These are phyloP conservation scores for Salvelinus fontinalis DNA, from an alignment of 2,113 vertebrate species.

Conservation along the genomic window DNA sequence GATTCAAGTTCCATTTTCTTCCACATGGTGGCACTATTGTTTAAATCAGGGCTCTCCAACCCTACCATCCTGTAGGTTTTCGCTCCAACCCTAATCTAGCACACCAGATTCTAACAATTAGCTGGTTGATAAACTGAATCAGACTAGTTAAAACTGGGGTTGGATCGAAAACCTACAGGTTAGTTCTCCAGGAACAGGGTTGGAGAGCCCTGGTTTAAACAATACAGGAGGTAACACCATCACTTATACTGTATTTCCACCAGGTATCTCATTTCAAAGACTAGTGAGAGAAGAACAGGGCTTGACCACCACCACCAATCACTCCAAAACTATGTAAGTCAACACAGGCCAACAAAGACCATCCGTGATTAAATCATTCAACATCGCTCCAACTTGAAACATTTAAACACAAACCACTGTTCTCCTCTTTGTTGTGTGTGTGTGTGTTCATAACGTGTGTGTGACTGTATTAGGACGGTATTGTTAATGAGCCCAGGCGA, in stretches of 20 bases:
- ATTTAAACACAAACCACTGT: not conserved
- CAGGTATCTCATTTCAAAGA: slow-evolving; percentile 4
- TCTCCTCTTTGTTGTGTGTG: not conserved
- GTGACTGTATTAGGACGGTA: not conserved
- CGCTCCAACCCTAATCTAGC: no score
- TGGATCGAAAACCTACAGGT: no score
- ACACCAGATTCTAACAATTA: no score
- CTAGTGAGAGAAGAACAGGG: not conserved
- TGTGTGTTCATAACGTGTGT: not conserved
- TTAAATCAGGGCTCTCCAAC: no score
- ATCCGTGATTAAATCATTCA: not conserved
- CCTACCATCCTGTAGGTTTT: no score
- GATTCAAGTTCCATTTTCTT: not conserved
- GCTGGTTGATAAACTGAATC: no score
- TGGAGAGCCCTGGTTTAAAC: no score
- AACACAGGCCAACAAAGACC: not conserved
- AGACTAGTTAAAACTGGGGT: no score
- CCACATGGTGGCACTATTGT: not conserved
- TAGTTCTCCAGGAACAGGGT: no score
- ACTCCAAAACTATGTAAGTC: not conserved
- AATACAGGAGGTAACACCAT: not conserved
- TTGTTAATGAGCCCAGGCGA: not conserved
- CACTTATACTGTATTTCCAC: not conserved
- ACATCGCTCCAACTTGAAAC: not conserved
- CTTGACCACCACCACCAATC: not conserved